Evolutionary conservation across 2,113 vertebrate genomes (phyloP), one percentile per base, ranked within the genome.

Genomic region (Leiothrix lutea): DNA sequence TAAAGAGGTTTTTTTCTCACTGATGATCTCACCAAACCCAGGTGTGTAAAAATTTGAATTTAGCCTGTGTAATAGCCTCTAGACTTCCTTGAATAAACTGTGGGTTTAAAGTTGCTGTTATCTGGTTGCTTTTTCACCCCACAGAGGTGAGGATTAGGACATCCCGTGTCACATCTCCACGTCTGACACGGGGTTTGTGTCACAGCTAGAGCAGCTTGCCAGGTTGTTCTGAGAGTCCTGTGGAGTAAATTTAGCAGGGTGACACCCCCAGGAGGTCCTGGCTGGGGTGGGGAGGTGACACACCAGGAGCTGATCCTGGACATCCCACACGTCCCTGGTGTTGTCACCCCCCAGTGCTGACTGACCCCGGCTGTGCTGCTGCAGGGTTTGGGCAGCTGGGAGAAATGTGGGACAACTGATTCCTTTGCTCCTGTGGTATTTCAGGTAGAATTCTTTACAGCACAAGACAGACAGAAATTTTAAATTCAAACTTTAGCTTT

Each of bases 221-320:
- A 29, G 48, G 8, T 4, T 40, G 15, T 8, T 71, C 50, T 19
- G 3, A 5, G 0, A 9, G 8, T 45, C 48, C 51, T 21, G 5
- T 0, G 62, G 14, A 26, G 29, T 3, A 4, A 48, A 7, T 38
- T 28, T 0, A 0, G 8, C 51, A 42, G 45, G 64, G 24, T 56
- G 88, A 11, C 22, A 18, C 1, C 7, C 4, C 1, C 45, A 20
- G 78, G 48, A 45, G 14, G 5, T 56, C 15, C 57, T 24, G 11
- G 33, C 38, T 7, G 61, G 70, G 47, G 23, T 7, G 69, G 28
- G 15, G 36, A 35, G 40, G 53, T 2, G 14, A 38, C 4, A 15
- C 77, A n/a, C 1, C 72, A n/a, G n/a, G 80, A 36, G 25, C 28
- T 66, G 8, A 1, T 7, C 31, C 8, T 0, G 0, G 48, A 26